Evolutionary conservation across 2,113 vertebrate species (phyloP).

Genomic region (Progne subis): DNA sequence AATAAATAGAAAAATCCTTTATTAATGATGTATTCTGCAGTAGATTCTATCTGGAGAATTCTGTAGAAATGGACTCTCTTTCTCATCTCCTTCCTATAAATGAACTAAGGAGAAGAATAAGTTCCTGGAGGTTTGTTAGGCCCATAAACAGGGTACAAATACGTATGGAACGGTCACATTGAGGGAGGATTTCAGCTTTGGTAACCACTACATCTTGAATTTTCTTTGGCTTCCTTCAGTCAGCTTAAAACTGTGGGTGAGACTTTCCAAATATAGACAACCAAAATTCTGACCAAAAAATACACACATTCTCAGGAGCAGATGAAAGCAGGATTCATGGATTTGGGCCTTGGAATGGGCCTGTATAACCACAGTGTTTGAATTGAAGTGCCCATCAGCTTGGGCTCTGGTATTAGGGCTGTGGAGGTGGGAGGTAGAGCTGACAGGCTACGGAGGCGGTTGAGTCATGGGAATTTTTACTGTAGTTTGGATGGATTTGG

Average conservation of each 20-base stretch:
- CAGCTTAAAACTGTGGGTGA: slow-evolving; percentile 40
- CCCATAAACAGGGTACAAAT: background rate
- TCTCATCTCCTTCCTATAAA: background rate
- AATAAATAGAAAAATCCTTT: slow-evolving; percentile 42
- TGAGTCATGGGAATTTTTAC: slow-evolving; percentile 55
- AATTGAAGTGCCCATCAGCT: background rate
- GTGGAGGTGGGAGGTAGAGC: slow-evolving; percentile 27
- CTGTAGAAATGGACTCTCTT: background rate
- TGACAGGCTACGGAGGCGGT: background rate
- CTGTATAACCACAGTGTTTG: slow-evolving; percentile 17
- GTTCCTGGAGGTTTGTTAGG: background rate
- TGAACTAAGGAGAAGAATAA: background rate
- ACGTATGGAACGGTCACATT: background rate
- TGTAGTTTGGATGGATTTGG: slow-evolving; percentile 47
- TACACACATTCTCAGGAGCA: slow-evolving; percentile 9
- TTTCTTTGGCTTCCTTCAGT: slow-evolving; percentile 44
- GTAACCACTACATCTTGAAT: slow-evolving; percentile 25
- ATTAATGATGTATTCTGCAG: slow-evolving; percentile 36
- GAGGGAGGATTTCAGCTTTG: background rate
- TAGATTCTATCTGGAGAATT: background rate
- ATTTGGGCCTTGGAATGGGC: background rate
- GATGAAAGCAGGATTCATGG: slow-evolving; percentile 28
- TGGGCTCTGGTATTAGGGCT: background rate
- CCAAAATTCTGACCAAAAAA: slow-evolving; percentile 41
- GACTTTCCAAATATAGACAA: slow-evolving; percentile 51